phyloP scores from a whole-genome alignment of 2,888 invertebrate genomes.

The Parascotia fuliginaria region DNA sequence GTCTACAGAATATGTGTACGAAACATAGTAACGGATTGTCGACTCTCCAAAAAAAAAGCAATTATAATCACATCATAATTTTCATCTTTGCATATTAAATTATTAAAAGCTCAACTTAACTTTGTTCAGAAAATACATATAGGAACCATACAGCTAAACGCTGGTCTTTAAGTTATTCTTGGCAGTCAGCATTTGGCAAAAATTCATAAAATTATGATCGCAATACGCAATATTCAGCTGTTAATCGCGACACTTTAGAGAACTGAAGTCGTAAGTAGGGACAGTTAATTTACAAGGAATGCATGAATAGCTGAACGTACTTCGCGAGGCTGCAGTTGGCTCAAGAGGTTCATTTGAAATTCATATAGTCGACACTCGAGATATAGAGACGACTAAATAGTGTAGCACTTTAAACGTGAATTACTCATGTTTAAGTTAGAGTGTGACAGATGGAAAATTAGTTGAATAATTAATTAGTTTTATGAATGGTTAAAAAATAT shows the following conservation, averaged over 20 bases:
- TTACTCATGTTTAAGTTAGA: too few species aligned
- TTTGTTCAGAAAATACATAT: background rate
- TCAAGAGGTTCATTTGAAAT: slow-evolving; percentile 67
- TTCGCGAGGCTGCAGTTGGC: slow-evolving; percentile 55
- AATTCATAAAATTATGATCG: slow-evolving; percentile 24
- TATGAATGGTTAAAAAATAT: too few species aligned
- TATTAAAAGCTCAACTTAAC: too few species aligned
- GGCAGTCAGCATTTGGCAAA: slow-evolving; percentile 14
- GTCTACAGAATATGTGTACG: too few species aligned
- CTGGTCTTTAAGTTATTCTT: background rate
- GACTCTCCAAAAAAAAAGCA: too few species aligned
- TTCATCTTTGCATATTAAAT: too few species aligned
- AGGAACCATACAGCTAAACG: background rate
- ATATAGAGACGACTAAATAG: slow-evolving; percentile 26
- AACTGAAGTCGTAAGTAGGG: slow-evolving; percentile 36
- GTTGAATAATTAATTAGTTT: too few species aligned
- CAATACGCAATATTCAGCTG: slow-evolving; percentile 26
- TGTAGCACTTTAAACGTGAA: slow-evolving; percentile 2
- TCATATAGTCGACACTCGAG: slow-evolving; percentile 53
- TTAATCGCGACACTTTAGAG: slow-evolving; percentile 40
- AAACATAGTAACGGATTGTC: too few species aligned
- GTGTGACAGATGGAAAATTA: background rate
- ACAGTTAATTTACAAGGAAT: slow-evolving; percentile 64
- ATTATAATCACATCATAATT: too few species aligned
- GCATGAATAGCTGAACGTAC: slow-evolving; percentile 63